Conservation (phyloP, 2,797 vertebrate genomes). For the Channallabes apus region DNA sequence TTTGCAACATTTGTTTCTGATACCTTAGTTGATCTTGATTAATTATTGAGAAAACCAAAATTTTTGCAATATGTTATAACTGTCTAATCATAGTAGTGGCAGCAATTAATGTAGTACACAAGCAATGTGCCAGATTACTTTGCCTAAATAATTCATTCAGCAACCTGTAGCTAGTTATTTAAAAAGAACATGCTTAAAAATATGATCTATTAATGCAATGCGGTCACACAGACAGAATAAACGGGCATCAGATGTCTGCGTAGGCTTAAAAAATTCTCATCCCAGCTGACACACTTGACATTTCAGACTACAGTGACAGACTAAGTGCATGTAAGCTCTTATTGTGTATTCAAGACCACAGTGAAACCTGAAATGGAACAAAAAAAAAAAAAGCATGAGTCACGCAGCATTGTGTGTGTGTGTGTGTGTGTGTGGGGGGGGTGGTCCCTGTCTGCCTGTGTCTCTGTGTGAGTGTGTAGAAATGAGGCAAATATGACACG, state of each 20-base stretch:
- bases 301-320: constrained; percentile 37
- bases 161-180: neutral
- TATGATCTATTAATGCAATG: neutral
- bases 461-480: constrained; percentile 9
- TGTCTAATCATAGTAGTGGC: neutral
- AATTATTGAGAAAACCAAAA: neutral
- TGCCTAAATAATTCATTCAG: neutral
- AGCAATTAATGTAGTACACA: neutral
- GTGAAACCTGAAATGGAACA: constrained; percentile 37
- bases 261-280: constrained; percentile 14
- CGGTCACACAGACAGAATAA: constrained; percentile 21
- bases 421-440: constrained; percentile 3
- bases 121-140: neutral
- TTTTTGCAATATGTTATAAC: neutral
- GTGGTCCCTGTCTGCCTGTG: constrained; percentile 12
- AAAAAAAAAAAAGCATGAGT: constrained; percentile 47
- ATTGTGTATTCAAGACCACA: constrained; percentile 49
- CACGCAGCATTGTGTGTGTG: no score
- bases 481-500: constrained; percentile 13
- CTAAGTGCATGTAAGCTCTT: constrained; percentile 29
- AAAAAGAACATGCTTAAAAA: neutral
- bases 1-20: neutral
- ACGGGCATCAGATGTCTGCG: neutral
- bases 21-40: neutral
- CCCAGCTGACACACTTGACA: constrained; percentile 46